Base-by-base conservation (phyloP, 2,888 invertebrate genomes). In the Ormyrus rosae region DNA sequence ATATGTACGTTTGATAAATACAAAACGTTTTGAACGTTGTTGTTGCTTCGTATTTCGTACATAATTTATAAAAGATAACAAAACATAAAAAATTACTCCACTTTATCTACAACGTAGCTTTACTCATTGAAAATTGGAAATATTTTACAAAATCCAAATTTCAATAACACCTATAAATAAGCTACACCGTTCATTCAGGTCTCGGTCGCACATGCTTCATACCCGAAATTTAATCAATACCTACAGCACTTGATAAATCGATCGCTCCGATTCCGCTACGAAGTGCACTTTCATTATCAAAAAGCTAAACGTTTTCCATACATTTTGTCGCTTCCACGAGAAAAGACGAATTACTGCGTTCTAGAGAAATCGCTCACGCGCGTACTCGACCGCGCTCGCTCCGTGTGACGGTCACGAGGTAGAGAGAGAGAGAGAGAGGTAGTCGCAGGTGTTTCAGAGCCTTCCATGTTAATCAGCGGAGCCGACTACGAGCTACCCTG, bases 391-490 rank as follows among this genome's bases (percentile, higher is more conserved):
- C 55, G 69, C 55, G 69, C 61, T 67, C 80, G 67, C 48, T 81
- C 51, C 34, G 34, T 64, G 71, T 53, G 60, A 69, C 79, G 73
- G n/a, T 19, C 61, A 34, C 56, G 64, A 67, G 55, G 34, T 34
- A 19, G 55, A 55, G 55, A 72, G 82, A 81, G 83, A 79, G 82
- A 82, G 60, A 13, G 45, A 60, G 61, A 73, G 83, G 8, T 53
- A 84, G 84, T 83, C 84, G 88, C 90, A 90, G 89, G 89, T 89
- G 89, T 88, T 87, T 87, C 87, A 85, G 85, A 84, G 85, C 84
- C 86, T 86, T 86, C 85, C 86, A 87, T 88, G 89, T 89, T 89
- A 89, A 90, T 90, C 89, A 86, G 86, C 82, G 34, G 69, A 68
- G 71, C 67, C 63, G 72, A 63, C 65, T 75, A 60, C 60, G 51